Evolutionary conservation across 2,888 invertebrate genomes (phyloP), one percentile per base, ranked within the genome.

Genomic region (Serrognathus titanus): DNA sequence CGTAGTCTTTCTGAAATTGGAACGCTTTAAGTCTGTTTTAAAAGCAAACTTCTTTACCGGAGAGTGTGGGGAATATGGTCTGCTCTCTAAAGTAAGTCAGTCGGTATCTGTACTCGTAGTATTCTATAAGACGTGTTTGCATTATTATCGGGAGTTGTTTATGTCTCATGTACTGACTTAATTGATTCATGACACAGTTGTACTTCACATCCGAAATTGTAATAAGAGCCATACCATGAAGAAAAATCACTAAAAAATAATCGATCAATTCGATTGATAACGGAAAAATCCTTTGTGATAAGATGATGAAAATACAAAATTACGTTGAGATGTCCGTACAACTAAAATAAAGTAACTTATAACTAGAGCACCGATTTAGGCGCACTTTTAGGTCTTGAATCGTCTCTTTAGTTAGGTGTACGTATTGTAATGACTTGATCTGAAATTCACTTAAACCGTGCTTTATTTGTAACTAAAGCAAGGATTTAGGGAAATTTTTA

Each of bases 21-120:
- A 6, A 46, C 7, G 11, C n/a, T 11, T 11, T 20, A 54, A 31
- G 24, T 1, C 3, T 12, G 13, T 5, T 11, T 45, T 45, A 45
- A 45, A 45, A 31, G 16, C 31, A 60, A 51, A 85, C 83, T 78
- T 86, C 86, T 64, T 80, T 80, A 20, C 86, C 86, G 10, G 82
- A 82, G 10, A 81, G 74, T 0, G 85, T 83, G 53, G 45, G n/a
- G 11, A 76, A 67, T 36, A 80, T 76, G 7, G 68, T 64, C 12
- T 64, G 66, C 51, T 78, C 73, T 11, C 75, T 71, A 60, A 80
- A 75, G 55, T 76, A 74, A 41, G 70, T 68, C 41, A 71, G 76
- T 49, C 74, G 75, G 48, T 69, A 73, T 41, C 72, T 72, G 56
- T 76, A 79, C 53, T 73, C 67, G 52, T 72, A 75, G 50, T 48